Percentiles rank a stretch among this genome's conserved stretches.
Conservation (phyloP, 2,888 invertebrate species). For the Drosophila setosimentum region DNA sequence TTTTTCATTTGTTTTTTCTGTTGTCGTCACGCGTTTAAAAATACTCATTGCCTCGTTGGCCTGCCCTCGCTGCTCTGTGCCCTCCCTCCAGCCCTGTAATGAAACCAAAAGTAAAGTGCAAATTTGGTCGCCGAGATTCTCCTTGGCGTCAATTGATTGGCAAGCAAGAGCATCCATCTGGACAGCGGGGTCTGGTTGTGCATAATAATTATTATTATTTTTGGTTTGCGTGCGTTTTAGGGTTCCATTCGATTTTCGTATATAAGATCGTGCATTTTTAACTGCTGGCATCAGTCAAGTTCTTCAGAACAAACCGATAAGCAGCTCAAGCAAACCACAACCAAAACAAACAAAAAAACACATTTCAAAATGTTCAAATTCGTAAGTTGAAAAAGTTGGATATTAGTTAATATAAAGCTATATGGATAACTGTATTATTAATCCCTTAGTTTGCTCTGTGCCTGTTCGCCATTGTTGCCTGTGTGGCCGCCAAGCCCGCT, state of each 20-base stretch:
- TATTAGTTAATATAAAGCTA: neutral
- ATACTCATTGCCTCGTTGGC: constrained; percentile 43
- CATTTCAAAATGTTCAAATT: constrained; percentile 83
- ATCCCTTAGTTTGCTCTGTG: constrained; percentile 81
- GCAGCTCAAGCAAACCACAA: constrained; percentile 31
- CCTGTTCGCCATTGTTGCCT: constrained; percentile 84
- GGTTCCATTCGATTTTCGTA: constrained; percentile 43
- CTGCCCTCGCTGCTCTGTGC: too few relatives aligned
- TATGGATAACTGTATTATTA: neutral
- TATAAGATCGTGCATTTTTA: constrained; percentile 66
- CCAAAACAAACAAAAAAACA: constrained; percentile 14
- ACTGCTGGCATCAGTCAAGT: constrained; percentile 74
- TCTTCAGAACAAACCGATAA: constrained; percentile 70
- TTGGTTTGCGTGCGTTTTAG: constrained; percentile 2
- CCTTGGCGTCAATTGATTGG: constrained; percentile 68
- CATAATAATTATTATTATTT: constrained; percentile 55
- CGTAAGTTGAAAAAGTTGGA: constrained; percentile 72
- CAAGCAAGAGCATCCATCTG: constrained; percentile 47
- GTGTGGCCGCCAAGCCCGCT: constrained; percentile 84
- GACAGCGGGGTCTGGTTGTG: constrained; percentile 40
- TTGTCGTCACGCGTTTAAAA: constrained; percentile 71
- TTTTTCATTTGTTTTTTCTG: constrained; percentile 7
- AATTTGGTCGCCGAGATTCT: constrained; percentile 58
- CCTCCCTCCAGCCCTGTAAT: constrained; percentile 26
- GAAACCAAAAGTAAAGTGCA: constrained; percentile 77